Evolutionary conservation across 2,888 invertebrate genomes (phyloP).

Genomic region (Vesta saturnalis): DNA sequence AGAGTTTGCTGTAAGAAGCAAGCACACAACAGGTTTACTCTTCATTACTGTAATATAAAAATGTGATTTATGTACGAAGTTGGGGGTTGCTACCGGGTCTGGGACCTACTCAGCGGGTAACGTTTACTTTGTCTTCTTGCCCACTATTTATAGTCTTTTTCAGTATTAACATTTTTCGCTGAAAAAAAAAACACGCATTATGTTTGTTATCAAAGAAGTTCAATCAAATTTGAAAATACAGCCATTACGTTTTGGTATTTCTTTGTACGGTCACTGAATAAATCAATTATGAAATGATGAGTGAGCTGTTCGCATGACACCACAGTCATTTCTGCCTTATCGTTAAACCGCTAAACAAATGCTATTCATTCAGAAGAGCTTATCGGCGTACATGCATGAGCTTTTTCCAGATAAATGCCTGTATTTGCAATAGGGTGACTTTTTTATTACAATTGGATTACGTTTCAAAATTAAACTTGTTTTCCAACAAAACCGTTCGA

Average conservation of each 20-base stretch:
- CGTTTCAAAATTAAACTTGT: background rate
- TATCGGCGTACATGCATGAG: slow-evolving; percentile 45
- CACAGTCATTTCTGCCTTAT: slow-evolving; percentile 35
- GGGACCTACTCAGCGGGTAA: slow-evolving; percentile 48
- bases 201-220: background rate
- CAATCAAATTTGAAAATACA: slow-evolving; percentile 9
- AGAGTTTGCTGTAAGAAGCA: slow-evolving; percentile 5
- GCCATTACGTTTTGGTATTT: slow-evolving; percentile 17
- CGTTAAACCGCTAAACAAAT: slow-evolving; percentile 41
- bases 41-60: slow-evolving; percentile 50
- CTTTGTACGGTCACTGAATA: slow-evolving; percentile 27
- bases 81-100: slow-evolving; percentile 51
- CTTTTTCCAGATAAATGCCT: slow-evolving; percentile 43
- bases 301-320: slow-evolving; percentile 35
- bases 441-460: slow-evolving; percentile 20
- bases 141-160: slow-evolving; percentile 41
- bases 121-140: slow-evolving; percentile 57
- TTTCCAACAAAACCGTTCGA: background rate
- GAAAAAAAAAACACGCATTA: background rate
- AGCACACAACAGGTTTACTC: slow-evolving; percentile 42
- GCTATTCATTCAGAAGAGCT: slow-evolving; percentile 43
- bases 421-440: slow-evolving; percentile 30
- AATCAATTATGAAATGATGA: slow-evolving; percentile 40
- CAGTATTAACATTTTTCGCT: slow-evolving; percentile 55
- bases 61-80: slow-evolving; percentile 55